Percentiles rank a stretch among this genome's conserved stretches.
Evolutionary conservation across 2,888 invertebrate species (phyloP).

Genomic region (Drosophila suboccidentalis): DNA sequence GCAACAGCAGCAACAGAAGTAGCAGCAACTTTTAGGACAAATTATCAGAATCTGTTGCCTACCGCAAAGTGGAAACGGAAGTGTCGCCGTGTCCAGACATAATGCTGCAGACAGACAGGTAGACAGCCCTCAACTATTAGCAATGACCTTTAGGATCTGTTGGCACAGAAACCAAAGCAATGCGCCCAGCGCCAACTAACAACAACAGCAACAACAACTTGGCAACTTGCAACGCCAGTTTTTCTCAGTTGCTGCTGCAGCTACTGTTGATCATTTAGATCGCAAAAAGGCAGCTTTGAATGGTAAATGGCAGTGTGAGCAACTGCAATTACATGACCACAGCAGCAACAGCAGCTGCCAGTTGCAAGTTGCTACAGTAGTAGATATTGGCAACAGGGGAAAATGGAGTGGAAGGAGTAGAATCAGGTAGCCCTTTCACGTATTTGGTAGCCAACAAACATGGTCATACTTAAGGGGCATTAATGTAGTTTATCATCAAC

Average conservation of each 20-base stretch:
- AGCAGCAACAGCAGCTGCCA: slow-evolving; percentile 40
- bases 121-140: slow-evolving; percentile 53
- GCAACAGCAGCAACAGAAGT: slow-evolving; percentile 5
- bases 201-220: slow-evolving; percentile 12
- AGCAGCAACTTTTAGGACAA: slow-evolving; percentile 38
- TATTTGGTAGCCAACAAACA: slow-evolving; percentile 66
- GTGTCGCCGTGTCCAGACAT: slow-evolving; percentile 68
- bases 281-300: slow-evolving; percentile 68
- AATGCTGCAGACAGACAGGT: slow-evolving; percentile 44
- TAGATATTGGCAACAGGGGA: slow-evolving; percentile 14
- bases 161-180: slow-evolving; percentile 78
- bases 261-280: slow-evolving; percentile 61
- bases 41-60: slow-evolving; percentile 47
- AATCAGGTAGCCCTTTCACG: slow-evolving; percentile 68
- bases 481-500: slow-evolving; percentile 80
- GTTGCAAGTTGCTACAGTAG: slow-evolving; percentile 30
- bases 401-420: slow-evolving; percentile 3
- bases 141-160: slow-evolving; percentile 71
- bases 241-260: slow-evolving; percentile 43
- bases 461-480: slow-evolving; percentile 78
- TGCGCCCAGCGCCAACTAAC: slow-evolving; percentile 38
- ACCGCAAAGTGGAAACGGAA: slow-evolving; percentile 83
- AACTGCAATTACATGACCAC: slow-evolving; percentile 67
- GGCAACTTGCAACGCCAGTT: slow-evolving; percentile 55
- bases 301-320: slow-evolving; percentile 74